Conservation (phyloP, 37 sponge, comb jelly and placozoan species). For the Aphrocallistes beatrix region DNA sequence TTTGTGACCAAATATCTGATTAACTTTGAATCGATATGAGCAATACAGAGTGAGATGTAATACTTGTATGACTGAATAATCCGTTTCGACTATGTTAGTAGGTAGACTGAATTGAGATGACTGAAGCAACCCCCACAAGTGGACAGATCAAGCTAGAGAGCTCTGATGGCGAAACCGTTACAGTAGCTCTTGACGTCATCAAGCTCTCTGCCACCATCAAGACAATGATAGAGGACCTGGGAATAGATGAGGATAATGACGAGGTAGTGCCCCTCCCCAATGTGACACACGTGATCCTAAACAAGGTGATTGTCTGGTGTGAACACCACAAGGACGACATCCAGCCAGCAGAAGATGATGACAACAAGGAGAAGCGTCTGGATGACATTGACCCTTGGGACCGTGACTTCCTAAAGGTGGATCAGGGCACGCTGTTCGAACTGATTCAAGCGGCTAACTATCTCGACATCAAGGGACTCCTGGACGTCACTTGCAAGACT, state of each 20-base stretch:
- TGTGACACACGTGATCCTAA: slow-evolving; percentile 89
- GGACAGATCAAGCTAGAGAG: slow-evolving; percentile 85
- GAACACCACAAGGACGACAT: slow-evolving; percentile 68
- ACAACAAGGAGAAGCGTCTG: slow-evolving; percentile 92
- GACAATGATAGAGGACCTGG: slow-evolving; percentile 97
- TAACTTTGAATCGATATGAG: too few relatives aligned
- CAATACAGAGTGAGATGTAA: too few relatives aligned
- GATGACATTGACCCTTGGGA: slow-evolving; percentile 99
- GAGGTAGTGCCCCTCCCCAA: slow-evolving; percentile 95
- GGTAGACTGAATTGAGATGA: too few relatives aligned
- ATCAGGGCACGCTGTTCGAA: slow-evolving; percentile 98
- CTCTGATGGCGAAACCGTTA: slow-evolving; percentile 85
- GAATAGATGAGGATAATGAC: slow-evolving; percentile 90
- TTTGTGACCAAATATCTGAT: too few relatives aligned
- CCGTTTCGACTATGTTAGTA: too few relatives aligned
- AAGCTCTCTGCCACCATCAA: slow-evolving; percentile 92
- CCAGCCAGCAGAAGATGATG: slow-evolving; percentile 90
- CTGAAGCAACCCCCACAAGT: background rate
- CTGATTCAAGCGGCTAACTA: slow-evolving; percentile 98
- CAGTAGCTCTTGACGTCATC: slow-evolving; percentile 84
- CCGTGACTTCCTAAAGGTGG: slow-evolving; percentile 94
- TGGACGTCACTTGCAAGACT: slow-evolving; percentile 98
- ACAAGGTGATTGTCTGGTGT: too few relatives aligned
- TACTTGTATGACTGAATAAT: too few relatives aligned
- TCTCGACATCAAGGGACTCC: slow-evolving; percentile 95